Evolutionary conservation across 1,140 invertebrate genomes (phyloP).

Genomic region (Diabrotica virgifera): DNA sequence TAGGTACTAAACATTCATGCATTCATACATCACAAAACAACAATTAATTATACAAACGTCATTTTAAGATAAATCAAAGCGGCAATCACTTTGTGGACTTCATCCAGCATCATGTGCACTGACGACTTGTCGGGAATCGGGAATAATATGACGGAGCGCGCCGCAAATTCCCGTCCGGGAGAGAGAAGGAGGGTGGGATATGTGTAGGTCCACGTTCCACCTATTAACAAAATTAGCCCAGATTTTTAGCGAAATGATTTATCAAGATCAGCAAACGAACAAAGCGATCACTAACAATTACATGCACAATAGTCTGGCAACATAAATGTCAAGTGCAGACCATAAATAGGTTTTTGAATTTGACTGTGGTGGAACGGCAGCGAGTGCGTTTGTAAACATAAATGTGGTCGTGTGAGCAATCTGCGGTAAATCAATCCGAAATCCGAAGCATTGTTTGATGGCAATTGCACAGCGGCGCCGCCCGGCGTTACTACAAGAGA

Average conservation of each 20-base stretch:
- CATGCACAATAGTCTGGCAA: constrained; percentile 22
- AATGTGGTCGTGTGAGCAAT: constrained; percentile 26
- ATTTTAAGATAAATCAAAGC: no score
- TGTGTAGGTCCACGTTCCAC: neutral
- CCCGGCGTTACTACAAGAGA: no score
- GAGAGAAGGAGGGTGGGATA: neutral
- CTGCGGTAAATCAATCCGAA: constrained; percentile 44
- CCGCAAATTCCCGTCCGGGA: neutral
- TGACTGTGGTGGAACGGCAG: constrained; percentile 21
- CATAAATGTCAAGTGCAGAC: constrained; percentile 21
- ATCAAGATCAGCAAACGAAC: constrained; percentile 16
- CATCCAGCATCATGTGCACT: no score
- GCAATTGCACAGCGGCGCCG: constrained; percentile 18
- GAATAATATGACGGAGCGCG: no score
- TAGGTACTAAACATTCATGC: no score
- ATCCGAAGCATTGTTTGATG: constrained; percentile 45
- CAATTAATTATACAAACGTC: no score
- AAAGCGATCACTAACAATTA: constrained; percentile 20
- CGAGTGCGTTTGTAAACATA: constrained; percentile 21
- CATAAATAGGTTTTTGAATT: constrained; percentile 17
- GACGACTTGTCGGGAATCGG: no score
- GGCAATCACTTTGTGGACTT: no score
- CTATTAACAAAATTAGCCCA: neutral
- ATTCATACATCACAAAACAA: no score
- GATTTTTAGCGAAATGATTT: constrained; percentile 7